These are phyloP conservation scores for Parazoanthus swiftii DNA, from an alignment of 92 coral and sea anemone species.

Conservation along the genomic window DNA sequence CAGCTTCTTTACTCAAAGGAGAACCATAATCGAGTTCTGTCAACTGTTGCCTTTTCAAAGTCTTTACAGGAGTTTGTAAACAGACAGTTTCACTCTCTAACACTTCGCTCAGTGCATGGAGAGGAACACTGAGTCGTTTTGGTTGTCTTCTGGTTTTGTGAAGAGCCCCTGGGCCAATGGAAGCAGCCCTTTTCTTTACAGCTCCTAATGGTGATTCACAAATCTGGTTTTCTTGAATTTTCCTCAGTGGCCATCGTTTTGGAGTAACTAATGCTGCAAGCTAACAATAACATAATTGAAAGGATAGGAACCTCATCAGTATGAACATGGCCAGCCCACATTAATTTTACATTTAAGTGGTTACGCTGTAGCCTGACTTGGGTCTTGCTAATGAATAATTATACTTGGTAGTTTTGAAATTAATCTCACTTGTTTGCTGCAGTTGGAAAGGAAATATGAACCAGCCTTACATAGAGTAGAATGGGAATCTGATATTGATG, in stretches of 20 bases:
- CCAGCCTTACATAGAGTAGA: too few species aligned
- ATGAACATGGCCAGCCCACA: too few species aligned
- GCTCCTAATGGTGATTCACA: conserved; percentile 19
- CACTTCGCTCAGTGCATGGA: conserved; percentile 50
- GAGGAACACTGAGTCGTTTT: conserved; percentile 71
- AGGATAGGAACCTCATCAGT: background rate
- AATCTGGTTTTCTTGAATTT: conserved; percentile 65
- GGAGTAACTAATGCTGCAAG: conserved; percentile 70
- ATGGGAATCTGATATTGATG: too few species aligned
- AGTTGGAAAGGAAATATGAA: too few species aligned
- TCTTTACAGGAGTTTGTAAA: conserved; percentile 8
- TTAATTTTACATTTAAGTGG: too few species aligned
- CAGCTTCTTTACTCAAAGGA: background rate
- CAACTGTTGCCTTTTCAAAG: background rate
- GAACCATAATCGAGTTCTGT: conserved; percentile 21
- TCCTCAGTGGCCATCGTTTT: conserved; percentile 74
- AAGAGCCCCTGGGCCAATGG: background rate
- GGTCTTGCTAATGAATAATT: too few species aligned
- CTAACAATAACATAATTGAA: conserved; percentile 10
- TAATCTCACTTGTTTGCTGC: too few species aligned
- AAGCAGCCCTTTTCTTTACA: conserved; percentile 19
- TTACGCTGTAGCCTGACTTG: too few species aligned
- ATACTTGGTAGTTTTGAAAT: too few species aligned
- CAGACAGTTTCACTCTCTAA: conserved; percentile 20
- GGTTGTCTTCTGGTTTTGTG: conserved; percentile 47